These are phyloP conservation scores for Lepidocolaptes lacrymiger DNA, from an alignment of 2,797 vertebrate species.

Conservation along the genomic window DNA sequence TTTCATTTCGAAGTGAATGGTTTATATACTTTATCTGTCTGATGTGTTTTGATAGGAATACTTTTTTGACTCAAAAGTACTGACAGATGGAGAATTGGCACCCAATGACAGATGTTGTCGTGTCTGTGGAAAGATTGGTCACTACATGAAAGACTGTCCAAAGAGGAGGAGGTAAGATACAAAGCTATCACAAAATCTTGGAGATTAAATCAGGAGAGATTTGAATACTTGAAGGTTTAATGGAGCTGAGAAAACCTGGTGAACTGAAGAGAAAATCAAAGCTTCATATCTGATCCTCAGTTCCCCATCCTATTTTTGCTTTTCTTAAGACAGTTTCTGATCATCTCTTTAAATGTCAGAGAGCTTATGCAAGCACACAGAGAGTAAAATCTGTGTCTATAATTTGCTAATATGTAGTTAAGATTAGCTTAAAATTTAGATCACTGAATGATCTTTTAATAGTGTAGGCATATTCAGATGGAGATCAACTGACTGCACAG, in stretches of 20 bases:
- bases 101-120: constrained; percentile 97
- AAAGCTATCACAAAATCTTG: background rate
- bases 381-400: background rate
- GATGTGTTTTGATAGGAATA: constrained; percentile 84
- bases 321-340: background rate
- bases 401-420: background rate
- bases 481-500: background rate
- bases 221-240: background rate
- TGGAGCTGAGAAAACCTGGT: background rate
- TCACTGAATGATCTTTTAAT: background rate
- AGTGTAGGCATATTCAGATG: background rate
- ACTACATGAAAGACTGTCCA: constrained; percentile 99
- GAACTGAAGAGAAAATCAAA: background rate
- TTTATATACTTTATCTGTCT: background rate
- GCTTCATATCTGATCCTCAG: background rate
- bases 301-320: background rate
- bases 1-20: background rate
- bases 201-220: background rate
- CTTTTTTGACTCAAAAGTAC: constrained; percentile 96
- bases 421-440: background rate
- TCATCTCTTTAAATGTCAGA: background rate
- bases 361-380: background rate
- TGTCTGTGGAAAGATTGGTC: constrained; percentile 98
- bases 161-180: constrained; percentile 88
- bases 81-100: constrained; percentile 95